phyloP scores from a whole-genome alignment of 2,113 vertebrate species.

The Sterrhoptilus dennistouni region DNA sequence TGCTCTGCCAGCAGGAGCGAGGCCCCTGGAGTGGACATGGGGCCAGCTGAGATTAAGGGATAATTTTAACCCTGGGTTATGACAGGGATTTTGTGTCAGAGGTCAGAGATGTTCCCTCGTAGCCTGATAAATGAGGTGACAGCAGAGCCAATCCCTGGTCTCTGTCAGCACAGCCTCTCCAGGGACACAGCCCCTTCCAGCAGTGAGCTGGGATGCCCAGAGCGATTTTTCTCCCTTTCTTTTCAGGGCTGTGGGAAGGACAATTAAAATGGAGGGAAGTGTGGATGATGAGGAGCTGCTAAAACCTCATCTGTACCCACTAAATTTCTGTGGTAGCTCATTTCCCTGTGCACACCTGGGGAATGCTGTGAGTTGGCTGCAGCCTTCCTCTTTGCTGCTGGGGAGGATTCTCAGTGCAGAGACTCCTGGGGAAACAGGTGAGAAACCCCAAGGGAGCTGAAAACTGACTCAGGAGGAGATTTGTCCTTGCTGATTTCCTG shows the following conservation, averaged over 20 bases:
- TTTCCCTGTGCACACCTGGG: background rate
- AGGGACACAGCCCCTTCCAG: background rate
- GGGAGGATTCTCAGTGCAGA: background rate
- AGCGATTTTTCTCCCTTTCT: background rate
- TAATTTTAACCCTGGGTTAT: background rate
- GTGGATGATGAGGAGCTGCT: background rate
- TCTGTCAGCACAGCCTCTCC: background rate
- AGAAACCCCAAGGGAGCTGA: background rate
- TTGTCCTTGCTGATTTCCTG: background rate
- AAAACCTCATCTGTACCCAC: background rate
- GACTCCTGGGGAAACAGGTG: background rate
- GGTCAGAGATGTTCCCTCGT: background rate
- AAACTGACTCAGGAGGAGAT: background rate
- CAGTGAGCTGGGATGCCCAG: background rate
- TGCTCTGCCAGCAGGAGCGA: background rate
- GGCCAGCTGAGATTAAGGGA: background rate
- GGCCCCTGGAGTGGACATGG: accelerated
- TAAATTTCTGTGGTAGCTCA: background rate
- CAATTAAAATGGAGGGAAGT: background rate
- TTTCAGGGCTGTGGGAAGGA: background rate
- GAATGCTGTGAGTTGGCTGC: background rate
- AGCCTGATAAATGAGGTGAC: background rate
- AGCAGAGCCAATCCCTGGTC: background rate
- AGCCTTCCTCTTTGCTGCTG: background rate
- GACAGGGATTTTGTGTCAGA: background rate